Base-by-base conservation (phyloP, 2,113 vertebrate species). In the Pavo muticus region DNA sequence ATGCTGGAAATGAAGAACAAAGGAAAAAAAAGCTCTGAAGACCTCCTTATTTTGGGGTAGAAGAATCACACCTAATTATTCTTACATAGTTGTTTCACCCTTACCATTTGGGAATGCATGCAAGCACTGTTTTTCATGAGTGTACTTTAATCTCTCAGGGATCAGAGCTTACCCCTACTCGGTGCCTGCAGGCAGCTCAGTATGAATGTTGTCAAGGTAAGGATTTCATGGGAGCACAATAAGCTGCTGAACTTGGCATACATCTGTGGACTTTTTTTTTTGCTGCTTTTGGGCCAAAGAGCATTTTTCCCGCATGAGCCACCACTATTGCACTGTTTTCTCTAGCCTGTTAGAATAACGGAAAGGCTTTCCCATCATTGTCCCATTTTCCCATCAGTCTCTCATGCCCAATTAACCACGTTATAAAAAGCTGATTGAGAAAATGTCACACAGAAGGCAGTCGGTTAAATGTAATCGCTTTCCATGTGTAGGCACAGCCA, bases 401-500 rank as follows among this genome's bases (percentile, higher is more conserved):
- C 27, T 88, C 45, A 40, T 40, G 45, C n/a, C 61, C 69, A 74
- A 56, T 84, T 95, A 87, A 60, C 57, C 0, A 0, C 25, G 70
- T 86, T 87, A 74, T 39, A 69, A 87, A 84, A 69, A 88, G 47
- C 61, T 69, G 7, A 29, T 50, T 24, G 67, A 68, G 70, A 78
- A 94, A 89, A 78, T 75, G 70, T 60, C 90, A 65, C 67, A n/a
- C 3, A 2, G 29, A 72, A 84, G 78, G 61, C 61, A 89, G 70
- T 27, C 61, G 35, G 69, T 94, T 90, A 88, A 70, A 68, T 75
- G 59, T 87, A 78, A 61, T 84, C 32, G 42, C 65, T 60, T 81
- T 15, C 16, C 39, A 25, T 6, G 24, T 57, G 32, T 32, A 68
- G 84, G 32, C 70, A 47, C 48, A 68, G 57, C 52, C 90, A 89